Evolutionary conservation across 2,113 vertebrate species (phyloP), one percentile per base, ranked within the genome.

Genomic region (Tor tambroides): DNA sequence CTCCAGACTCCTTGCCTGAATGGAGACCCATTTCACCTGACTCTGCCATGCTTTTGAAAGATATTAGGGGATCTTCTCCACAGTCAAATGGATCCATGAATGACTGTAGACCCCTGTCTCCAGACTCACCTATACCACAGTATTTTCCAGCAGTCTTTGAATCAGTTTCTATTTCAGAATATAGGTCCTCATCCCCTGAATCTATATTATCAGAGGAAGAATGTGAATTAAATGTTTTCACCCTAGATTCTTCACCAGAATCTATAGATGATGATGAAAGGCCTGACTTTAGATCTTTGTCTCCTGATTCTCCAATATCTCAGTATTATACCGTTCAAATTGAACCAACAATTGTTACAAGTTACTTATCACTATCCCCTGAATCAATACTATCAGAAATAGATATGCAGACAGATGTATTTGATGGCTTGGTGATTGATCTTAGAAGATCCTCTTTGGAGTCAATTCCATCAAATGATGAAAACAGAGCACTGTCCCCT

Each of bases 381-480:
- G 61, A 90, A 38, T 92, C 87, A 72, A 1, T 88, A n/a, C 83
- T 83, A 14, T 91, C 92, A 89, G 91, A 91, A 19, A 72, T 28
- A 81, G 84, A 92, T 77, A 38, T 83, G 21, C 88, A 86, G n/a
- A 35, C 74, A 54, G 41, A 86, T n/a, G 86, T 81, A 32, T 2
- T 54, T 67, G 41, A 75, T 80, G 10, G 21, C 49, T 49, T 81
- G n/a, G 11, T 86, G 21, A 71, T 32, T 14, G 46, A 85, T 28
- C 7, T 1, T n/a, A 83, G 75, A 76, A 71, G 35, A 3, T 67
- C 51, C 5, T 92, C 91, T 71, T 87, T 86, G 7, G 83, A 80
- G 71, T 92, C 86, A 51, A 67, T 78, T 78, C 12, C 67, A 30
- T 93, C 91, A 67, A 5, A 85, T 54, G 81, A 90, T 89, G 90